Evolutionary conservation across 2,797 vertebrate species (phyloP).

Genomic region (Eospalax fontanierii): DNA sequence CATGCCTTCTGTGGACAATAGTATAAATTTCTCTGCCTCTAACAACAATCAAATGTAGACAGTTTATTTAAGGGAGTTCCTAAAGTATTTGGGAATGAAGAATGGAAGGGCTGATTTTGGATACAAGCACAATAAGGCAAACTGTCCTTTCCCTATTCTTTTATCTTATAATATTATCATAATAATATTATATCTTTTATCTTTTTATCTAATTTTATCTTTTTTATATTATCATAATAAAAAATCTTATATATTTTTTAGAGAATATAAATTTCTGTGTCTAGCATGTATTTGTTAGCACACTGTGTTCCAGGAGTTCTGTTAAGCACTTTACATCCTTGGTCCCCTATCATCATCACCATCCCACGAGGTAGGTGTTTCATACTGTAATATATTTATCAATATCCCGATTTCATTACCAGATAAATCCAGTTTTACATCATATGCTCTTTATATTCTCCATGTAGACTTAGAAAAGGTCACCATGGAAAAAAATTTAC

Average conservation of each 20-base stretch:
- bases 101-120: neutral
- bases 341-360: neutral
- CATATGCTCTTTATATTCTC: neutral
- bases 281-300: neutral
- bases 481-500: slow-evolving; percentile 80
- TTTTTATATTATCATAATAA: no score
- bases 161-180: no score
- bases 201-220: no score
- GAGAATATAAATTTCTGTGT: neutral
- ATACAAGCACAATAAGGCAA: neutral
- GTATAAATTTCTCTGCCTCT: neutral
- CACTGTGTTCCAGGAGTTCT: neutral
- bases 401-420: neutral
- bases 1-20: neutral
- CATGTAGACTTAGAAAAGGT: neutral
- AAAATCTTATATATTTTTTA: neutral
- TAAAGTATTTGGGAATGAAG: neutral
- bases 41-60: neutral
- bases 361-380: neutral
- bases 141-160: no score
- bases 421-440: neutral
- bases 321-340: neutral
- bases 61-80: neutral
- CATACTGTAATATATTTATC: neutral
- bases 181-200: no score